Conservation (phyloP, 2,888 invertebrate genomes). For the Pomacea canaliculata region DNA sequence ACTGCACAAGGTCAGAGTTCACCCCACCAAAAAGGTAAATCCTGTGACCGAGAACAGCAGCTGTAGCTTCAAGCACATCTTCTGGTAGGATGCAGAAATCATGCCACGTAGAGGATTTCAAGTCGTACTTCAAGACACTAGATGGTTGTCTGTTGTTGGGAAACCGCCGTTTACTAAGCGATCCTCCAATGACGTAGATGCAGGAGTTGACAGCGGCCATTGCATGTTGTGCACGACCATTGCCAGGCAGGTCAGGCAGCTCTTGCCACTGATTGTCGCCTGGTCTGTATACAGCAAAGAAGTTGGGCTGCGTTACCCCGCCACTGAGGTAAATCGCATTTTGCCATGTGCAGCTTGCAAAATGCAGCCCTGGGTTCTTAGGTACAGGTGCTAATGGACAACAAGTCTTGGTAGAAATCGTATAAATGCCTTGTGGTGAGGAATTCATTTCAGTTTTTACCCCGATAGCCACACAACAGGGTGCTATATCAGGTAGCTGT, state of each 20-base stretch:
- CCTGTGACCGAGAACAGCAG: conserved; percentile 15
- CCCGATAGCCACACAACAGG: no score
- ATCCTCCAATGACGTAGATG: conserved; percentile 26
- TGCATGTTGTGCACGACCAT: conserved; percentile 15
- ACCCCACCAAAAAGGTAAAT: conserved; percentile 22
- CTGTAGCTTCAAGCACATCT: conserved; percentile 14
- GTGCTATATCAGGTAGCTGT: no score
- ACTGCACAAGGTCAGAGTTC: conserved; percentile 14
- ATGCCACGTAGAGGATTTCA: conserved; percentile 3
- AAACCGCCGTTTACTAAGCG: not conserved
- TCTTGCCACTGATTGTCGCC: conserved; percentile 19
- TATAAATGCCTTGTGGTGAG: no score
- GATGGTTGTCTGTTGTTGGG: no score
- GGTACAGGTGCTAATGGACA: conserved; percentile 17
- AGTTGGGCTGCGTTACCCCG: not conserved
- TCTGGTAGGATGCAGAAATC: not conserved
- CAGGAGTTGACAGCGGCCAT: conserved; percentile 20
- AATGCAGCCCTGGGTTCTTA: conserved; percentile 13
- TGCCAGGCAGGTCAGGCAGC: conserved; percentile 7
- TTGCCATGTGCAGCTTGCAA: conserved; percentile 17
- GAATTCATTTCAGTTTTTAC: no score
- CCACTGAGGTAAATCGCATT: conserved; percentile 28
- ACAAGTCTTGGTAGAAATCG: no score
- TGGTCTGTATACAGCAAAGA: conserved; percentile 22
- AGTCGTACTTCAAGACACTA: conserved; percentile 1